These are phyloP conservation scores for Microplitis deprimator DNA, from an alignment of 2,888 invertebrate species.

Conservation along the genomic window DNA sequence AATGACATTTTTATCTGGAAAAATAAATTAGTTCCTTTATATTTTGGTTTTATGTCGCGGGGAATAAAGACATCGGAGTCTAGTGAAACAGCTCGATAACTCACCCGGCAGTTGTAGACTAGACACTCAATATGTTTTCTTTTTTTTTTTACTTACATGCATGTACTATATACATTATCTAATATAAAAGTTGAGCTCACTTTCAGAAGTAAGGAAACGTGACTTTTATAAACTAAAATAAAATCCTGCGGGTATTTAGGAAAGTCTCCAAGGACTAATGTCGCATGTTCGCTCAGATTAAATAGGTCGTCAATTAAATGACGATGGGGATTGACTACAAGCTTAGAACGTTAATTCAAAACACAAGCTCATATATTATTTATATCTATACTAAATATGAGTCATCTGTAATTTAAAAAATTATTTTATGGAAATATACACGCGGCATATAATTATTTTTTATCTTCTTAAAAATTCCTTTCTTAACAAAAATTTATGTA, in stretches of 20 bases:
- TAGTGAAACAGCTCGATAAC: conserved; percentile 18
- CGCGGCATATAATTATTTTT: too few relatives aligned
- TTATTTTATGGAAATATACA: too few relatives aligned
- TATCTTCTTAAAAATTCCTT: too few relatives aligned
- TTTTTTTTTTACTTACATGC: neutral
- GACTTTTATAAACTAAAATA: conserved; percentile 10
- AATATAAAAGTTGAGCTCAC: neutral
- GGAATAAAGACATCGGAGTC: neutral
- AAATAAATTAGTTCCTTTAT: neutral
- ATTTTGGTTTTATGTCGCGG: neutral
- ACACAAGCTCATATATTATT: neutral
- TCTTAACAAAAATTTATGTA: too few relatives aligned
- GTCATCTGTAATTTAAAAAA: too few relatives aligned
- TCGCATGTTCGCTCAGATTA: conserved; percentile 6
- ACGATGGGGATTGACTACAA: neutral
- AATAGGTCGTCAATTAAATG: neutral
- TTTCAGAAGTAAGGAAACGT: conserved; percentile 11
- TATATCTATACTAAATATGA: too few relatives aligned
- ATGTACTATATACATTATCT: neutral
- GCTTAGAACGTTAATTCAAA: neutral
- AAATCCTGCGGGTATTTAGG: neutral
- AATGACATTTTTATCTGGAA: neutral
- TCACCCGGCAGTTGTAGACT: conserved; percentile 3
- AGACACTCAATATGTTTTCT: neutral
- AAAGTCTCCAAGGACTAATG: neutral